These are phyloP conservation scores for Martes martes DNA, from an alignment of 2,113 vertebrate species.

Conservation along the genomic window DNA sequence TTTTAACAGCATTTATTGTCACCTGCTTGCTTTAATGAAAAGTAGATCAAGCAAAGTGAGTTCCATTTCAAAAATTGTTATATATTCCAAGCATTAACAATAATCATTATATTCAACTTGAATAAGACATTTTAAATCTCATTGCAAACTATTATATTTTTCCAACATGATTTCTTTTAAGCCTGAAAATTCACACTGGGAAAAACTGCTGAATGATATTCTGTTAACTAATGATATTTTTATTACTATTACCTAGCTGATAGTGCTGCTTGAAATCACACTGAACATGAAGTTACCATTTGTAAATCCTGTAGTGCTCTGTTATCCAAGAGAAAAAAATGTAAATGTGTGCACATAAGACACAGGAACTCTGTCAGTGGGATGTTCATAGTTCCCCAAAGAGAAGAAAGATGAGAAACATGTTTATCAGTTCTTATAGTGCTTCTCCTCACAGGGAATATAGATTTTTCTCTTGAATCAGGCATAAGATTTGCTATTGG, in stretches of 20 bases:
- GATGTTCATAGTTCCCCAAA: background rate
- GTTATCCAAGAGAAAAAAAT: slow-evolving; percentile 44
- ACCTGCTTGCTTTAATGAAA: background rate
- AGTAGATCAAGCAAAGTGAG: background rate
- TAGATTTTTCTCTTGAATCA: background rate
- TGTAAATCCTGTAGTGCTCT: slow-evolving; percentile 27
- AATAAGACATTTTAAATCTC: background rate
- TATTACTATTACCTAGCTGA: background rate
- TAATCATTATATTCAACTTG: background rate
- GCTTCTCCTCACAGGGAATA: background rate
- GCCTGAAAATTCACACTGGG: background rate
- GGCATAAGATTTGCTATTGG: background rate
- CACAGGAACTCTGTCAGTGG: background rate
- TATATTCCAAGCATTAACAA: background rate
- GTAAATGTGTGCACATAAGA: background rate
- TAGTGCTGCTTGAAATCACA: slow-evolving; percentile 16
- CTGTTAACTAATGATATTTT: slow-evolving; percentile 10
- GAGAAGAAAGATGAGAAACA: background rate
- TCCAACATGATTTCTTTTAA: slow-evolving; percentile 45
- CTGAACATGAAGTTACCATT: slow-evolving; percentile 35
- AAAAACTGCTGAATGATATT: background rate
- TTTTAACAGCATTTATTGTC: background rate
- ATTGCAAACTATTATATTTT: background rate
- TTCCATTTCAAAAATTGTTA: slow-evolving; percentile 14
- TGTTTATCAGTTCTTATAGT: background rate